Evolutionary conservation across 2,888 invertebrate species (phyloP).

Genomic region (Calliphora vomitoria): DNA sequence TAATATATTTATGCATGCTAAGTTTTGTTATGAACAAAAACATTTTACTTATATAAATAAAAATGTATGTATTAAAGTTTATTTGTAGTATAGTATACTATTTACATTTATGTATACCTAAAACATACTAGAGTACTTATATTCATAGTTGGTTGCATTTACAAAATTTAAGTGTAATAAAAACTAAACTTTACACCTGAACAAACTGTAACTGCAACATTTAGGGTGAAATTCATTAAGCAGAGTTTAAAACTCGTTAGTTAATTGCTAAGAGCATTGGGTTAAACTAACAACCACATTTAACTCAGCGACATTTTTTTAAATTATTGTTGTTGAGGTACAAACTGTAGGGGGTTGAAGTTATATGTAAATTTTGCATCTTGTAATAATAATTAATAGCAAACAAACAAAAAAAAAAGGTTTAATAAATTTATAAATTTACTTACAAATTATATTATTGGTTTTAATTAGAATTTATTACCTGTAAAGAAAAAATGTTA

Average conservation of each 20-base stretch:
- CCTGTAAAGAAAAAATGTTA: slow-evolving; percentile 18
- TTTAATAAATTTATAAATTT: background rate
- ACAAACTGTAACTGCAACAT: background rate
- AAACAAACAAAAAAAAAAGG: background rate
- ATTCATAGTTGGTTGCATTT: background rate
- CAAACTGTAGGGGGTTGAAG: background rate
- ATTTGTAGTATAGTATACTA: no score
- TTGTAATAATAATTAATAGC: slow-evolving; percentile 24
- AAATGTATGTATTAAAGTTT: no score
- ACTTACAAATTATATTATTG: background rate
- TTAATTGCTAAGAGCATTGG: slow-evolving; percentile 60
- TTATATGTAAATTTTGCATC: background rate
- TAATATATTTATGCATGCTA: background rate
- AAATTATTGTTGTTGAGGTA: background rate
- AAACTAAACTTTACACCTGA: slow-evolving; percentile 47
- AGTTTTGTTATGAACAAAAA: background rate
- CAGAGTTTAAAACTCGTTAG: slow-evolving; percentile 52
- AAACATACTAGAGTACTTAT: no score
- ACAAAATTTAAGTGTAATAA: slow-evolving; percentile 31
- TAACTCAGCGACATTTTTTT: slow-evolving; percentile 6
- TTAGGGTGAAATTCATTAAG: slow-evolving; percentile 55
- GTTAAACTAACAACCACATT: slow-evolving; percentile 40
- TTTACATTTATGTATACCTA: no score
- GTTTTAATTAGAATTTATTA: slow-evolving; percentile 12
- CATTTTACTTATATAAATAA: no score